A percentile compares a stretch with the other conserved stretches of the same genome.
These are phyloP conservation scores for Numida meleagris DNA, from an alignment of 2,113 vertebrate species.

Conservation along the genomic window DNA sequence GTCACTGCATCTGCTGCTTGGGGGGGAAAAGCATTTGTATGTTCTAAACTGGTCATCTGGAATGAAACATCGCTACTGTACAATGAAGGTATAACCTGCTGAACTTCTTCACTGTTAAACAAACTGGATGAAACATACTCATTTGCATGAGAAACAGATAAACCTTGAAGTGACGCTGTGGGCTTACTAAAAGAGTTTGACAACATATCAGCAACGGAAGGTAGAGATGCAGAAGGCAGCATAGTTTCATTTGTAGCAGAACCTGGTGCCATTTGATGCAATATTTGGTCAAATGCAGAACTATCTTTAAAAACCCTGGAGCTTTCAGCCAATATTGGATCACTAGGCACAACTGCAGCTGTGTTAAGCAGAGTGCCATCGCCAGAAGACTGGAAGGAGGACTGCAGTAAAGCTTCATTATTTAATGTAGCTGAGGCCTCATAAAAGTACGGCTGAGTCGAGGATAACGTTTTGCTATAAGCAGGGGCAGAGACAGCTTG, in stretches of 20 bases:
- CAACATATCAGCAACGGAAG: conserved; percentile 32
- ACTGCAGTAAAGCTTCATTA: conserved; percentile 74
- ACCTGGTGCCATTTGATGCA: conserved; percentile 64
- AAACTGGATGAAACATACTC: conserved; percentile 67
- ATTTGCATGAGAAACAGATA: conserved; percentile 68
- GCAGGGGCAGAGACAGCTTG: conserved; percentile 71
- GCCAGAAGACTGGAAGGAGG: conserved; percentile 72
- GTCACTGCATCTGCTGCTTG: conserved; percentile 36
- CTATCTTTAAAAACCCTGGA: conserved; percentile 67
- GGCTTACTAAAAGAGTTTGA: conserved; percentile 61
- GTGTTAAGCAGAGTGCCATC: conserved; percentile 71
- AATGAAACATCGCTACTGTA: conserved; percentile 56
- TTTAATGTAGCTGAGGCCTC: conserved; percentile 74
- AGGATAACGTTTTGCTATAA: conserved; percentile 75
- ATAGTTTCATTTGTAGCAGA: conserved; percentile 67
- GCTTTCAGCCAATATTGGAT: conserved; percentile 70
- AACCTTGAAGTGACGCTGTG: conserved; percentile 63
- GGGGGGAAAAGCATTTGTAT: conserved; percentile 34
- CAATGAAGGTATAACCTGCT: conserved; percentile 64
- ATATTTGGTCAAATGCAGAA: conserved; percentile 73
- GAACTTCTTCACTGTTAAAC: conserved; percentile 68
- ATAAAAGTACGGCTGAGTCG: conserved; percentile 68
- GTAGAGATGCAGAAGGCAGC: conserved; percentile 61
- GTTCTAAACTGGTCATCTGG: conserved; percentile 68
- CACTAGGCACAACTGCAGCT: conserved; percentile 61